These are phyloP conservation scores for Ametastegia equiseti DNA, from an alignment of 2,888 invertebrate genomes.

Conservation along the genomic window DNA sequence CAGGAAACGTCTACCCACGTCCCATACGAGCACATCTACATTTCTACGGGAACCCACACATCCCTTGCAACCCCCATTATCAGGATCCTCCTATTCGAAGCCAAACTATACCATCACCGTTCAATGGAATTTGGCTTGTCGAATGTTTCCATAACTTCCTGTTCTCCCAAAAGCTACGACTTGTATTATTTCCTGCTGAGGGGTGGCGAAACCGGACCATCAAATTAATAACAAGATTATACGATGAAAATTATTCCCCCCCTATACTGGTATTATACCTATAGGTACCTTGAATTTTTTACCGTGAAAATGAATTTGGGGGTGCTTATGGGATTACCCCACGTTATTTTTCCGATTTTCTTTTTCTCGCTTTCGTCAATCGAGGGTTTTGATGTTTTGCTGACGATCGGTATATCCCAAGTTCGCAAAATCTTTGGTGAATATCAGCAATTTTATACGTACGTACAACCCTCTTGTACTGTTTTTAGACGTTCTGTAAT, in stretches of 20 bases:
- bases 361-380: not conserved
- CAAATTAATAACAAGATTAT: constrained; percentile 26
- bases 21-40: not conserved
- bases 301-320: constrained; percentile 22
- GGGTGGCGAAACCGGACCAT: not conserved
- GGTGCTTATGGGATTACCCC: not conserved
- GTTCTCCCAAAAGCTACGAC: not conserved
- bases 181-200: not conserved
- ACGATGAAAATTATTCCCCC: constrained; percentile 26
- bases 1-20: not conserved
- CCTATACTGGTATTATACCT: too few relatives aligned
- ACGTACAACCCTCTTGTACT: not conserved
- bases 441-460: constrained; percentile 28
- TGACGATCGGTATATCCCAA: not conserved
- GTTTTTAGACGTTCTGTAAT: not conserved
- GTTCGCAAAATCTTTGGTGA: not conserved
- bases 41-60: not conserved
- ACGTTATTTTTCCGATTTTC: not conserved
- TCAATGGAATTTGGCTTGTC: not conserved
- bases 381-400: not conserved
- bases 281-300: not conserved
- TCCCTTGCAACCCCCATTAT: not conserved
- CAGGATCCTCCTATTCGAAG: not conserved
- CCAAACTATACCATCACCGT: not conserved
- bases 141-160: constrained; percentile 6